phyloP scores from a whole-genome alignment of 2,888 invertebrate species.

The Bombylius discolor region DNA sequence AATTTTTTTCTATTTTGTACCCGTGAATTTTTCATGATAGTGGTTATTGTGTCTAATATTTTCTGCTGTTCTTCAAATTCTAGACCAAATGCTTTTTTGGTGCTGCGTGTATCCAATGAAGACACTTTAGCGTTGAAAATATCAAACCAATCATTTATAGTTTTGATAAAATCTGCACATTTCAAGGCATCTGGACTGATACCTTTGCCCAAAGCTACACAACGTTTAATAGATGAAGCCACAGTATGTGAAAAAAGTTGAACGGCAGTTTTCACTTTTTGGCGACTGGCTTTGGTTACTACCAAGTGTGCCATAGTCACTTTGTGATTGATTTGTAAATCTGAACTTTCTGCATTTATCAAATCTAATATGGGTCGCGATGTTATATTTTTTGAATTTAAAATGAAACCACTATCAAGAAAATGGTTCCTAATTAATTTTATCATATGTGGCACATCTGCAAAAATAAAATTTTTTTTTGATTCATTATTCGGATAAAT shows the following conservation, averaged over 20 bases:
- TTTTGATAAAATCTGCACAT: conserved; percentile 2
- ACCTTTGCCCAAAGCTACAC: conserved; percentile 10
- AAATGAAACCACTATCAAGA: no score
- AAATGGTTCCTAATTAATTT: no score
- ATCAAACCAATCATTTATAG: conserved; percentile 7
- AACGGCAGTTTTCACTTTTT: conserved; percentile 13
- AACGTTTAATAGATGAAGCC: conserved; percentile 11
- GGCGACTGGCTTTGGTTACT: conserved; percentile 3
- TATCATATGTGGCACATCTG: no score
- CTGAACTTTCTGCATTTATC: neutral
- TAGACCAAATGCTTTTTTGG: no score
- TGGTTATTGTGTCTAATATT: no score
- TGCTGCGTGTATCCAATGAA: neutral
- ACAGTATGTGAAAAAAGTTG: conserved; percentile 18
- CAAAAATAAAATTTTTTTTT: no score
- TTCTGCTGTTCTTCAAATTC: no score
- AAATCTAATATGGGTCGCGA: no score
- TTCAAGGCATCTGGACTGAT: neutral
- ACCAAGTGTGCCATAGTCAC: neutral
- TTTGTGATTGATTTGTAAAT: conserved; percentile 2
- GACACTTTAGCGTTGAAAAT: neutral
- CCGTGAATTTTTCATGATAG: no score
- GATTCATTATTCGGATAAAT: no score
- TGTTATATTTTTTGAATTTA: no score
- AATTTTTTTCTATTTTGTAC: no score